Percentiles rank a stretch among this genome's conserved stretches.
Evolutionary conservation across 2,797 vertebrate species (phyloP).

Genomic region (Neosilurus hyrtlii): DNA sequence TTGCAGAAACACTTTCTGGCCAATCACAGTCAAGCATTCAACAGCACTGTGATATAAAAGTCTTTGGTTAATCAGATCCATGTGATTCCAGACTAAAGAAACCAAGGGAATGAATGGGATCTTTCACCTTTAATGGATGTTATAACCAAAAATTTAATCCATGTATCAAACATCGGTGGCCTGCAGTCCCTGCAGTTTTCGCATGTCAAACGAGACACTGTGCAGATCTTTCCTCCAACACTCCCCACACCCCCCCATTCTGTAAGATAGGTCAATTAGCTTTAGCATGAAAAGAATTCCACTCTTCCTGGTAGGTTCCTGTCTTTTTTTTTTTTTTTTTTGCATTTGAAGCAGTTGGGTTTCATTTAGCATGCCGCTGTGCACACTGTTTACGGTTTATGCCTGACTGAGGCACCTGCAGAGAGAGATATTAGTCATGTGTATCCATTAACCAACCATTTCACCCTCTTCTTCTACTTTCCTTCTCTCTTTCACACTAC

Average conservation of each 20-base stretch:
- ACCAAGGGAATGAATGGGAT: not conserved
- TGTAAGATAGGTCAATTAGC: constrained; percentile 59
- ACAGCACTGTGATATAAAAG: not conserved
- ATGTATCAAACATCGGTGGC: constrained; percentile 38
- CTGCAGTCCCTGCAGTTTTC: constrained; percentile 14
- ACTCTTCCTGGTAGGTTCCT: constrained; percentile 47
- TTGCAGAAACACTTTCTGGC: not conserved
- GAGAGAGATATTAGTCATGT: constrained; percentile 78
- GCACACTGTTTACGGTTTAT: constrained; percentile 75
- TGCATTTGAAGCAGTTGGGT: constrained; percentile 69
- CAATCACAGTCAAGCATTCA: not conserved
- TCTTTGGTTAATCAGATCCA: not conserved
- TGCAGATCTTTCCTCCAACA: constrained; percentile 35
- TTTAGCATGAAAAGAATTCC: constrained; percentile 48
- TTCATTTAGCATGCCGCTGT: constrained; percentile 69
- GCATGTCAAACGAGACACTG: constrained; percentile 33
- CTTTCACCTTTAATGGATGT: constrained; percentile 30
- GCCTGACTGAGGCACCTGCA: constrained; percentile 76
- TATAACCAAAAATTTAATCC: constrained; percentile 23
- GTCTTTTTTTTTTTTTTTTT: constrained; percentile 52
- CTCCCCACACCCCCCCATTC: not conserved
- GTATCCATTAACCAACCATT: constrained; percentile 76
- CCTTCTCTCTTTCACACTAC: constrained; percentile 68
- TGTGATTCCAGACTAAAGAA: not conserved
- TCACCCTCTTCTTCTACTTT: constrained; percentile 61